phyloP scores from a whole-genome alignment of 2,888 invertebrate species.

The Ceramica pisi region DNA sequence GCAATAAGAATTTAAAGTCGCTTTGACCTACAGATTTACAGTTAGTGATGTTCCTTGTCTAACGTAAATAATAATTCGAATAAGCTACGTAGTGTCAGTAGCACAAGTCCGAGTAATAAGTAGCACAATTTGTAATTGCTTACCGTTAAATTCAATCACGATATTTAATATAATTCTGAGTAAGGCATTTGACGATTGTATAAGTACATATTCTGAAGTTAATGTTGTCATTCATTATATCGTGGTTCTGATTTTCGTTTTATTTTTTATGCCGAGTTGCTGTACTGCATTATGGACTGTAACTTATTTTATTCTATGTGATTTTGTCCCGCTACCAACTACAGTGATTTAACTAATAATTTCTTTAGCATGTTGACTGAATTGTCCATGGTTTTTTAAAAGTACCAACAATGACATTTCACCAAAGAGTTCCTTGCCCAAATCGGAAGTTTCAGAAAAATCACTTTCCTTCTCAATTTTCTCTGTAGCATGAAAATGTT shows the following conservation, averaged over 20 bases:
- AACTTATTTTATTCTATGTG: neutral
- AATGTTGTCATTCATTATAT: constrained; percentile 6
- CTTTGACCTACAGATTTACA: constrained; percentile 37
- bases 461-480: neutral
- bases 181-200: constrained; percentile 27
- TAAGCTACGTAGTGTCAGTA: constrained; percentile 37
- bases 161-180: constrained; percentile 29
- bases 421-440: neutral
- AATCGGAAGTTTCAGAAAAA: neutral
- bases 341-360: neutral
- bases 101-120: constrained; percentile 37
- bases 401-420: no score
- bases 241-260: neutral
- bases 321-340: neutral
- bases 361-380: neutral
- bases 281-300: no score
- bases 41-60: constrained; percentile 51
- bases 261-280: neutral
- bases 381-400: no score
- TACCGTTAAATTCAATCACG: constrained; percentile 54
- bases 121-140: constrained; percentile 41
- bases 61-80: constrained; percentile 47
- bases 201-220: constrained; percentile 8
- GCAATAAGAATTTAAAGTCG: constrained; percentile 21
- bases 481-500: neutral